Conservation (phyloP, 64 coral and sea anemone species). For the Montipora sp. region DNA sequence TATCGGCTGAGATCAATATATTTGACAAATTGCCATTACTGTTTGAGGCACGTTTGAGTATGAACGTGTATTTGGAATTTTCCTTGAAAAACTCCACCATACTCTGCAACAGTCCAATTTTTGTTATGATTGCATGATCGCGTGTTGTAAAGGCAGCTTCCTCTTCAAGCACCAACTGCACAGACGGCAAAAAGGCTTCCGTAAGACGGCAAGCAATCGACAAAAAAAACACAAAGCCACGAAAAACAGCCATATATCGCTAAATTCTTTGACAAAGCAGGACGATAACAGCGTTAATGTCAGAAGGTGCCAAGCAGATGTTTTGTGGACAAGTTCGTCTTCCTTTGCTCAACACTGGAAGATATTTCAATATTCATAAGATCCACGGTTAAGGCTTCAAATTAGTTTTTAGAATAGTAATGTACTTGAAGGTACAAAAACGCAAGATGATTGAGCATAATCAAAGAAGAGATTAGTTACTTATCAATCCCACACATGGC, state of each 20-base stretch:
- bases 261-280: neutral
- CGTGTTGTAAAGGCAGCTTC: constrained; percentile 31
- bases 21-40: neutral
- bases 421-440: neutral
- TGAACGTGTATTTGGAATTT: constrained; percentile 21
- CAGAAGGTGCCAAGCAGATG: neutral
- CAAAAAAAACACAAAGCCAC: constrained; percentile 35
- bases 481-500: no score
- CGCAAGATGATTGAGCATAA: no score
- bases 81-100: constrained; percentile 57
- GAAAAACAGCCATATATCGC: constrained; percentile 33
- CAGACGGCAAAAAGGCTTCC: constrained; percentile 64
- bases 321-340: neutral
- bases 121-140: constrained; percentile 52
- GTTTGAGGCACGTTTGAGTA: neutral
- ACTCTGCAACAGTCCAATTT: constrained; percentile 65
- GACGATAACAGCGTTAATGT: neutral
- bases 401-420: constrained; percentile 14
- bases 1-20: constrained; percentile 5
- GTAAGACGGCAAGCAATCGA: neutral
- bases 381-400: neutral
- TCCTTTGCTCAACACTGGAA: neutral
- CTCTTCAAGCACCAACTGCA: neutral
- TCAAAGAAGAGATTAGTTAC: no score
- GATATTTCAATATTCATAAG: constrained; percentile 32